Conservation (phyloP, 2,113 vertebrate genomes). For the Nibea albiflora region DNA sequence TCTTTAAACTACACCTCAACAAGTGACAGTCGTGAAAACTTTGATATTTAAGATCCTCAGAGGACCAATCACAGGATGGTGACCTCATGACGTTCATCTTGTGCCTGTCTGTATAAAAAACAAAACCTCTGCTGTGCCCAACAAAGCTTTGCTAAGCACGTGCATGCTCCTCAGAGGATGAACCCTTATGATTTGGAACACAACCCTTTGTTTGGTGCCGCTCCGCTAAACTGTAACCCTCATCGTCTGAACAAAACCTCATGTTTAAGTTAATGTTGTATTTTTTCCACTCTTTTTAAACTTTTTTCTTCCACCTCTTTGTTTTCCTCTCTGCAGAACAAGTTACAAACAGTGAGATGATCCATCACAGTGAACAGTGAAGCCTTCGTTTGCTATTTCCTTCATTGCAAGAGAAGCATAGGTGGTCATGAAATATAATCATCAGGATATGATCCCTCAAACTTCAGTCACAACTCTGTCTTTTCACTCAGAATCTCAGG, state of each 20-base stretch:
- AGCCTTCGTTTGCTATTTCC: not conserved
- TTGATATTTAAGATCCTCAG: no score
- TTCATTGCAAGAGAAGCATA: not conserved
- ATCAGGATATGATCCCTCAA: not conserved
- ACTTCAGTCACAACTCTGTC: not conserved
- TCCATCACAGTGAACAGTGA: slow-evolving; percentile 11
- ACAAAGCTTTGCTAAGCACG: no score
- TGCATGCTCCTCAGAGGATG: not conserved
- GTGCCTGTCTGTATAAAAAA: no score
- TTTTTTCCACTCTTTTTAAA: not conserved
- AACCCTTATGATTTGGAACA: no score
- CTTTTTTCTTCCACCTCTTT: not conserved
- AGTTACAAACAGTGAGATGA: not conserved
- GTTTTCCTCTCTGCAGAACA: not conserved
- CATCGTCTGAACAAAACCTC: not conserved
- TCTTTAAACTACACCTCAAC: no score
- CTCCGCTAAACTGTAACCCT: no score
- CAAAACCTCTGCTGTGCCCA: no score
- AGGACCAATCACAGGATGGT: no score
- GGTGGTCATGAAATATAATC: not conserved
- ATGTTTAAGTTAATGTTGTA: not conserved
- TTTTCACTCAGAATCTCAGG: not conserved
- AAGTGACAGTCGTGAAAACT: no score
- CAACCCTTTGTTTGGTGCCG: no score
- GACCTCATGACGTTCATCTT: no score